Evolutionary conservation across 2,888 invertebrate species (phyloP).

Genomic region (Drosophila subquinaria): DNA sequence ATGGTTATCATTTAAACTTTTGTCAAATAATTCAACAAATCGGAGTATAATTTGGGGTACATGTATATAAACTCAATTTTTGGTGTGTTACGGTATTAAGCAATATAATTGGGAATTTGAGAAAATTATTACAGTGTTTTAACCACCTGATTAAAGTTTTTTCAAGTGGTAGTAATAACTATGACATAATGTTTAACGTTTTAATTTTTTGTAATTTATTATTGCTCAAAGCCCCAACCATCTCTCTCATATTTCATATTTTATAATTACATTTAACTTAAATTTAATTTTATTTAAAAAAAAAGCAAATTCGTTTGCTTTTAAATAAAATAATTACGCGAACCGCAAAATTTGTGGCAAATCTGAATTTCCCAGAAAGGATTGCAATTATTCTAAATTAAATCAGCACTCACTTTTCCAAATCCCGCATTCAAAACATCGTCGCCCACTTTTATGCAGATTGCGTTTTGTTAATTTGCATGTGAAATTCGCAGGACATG

Average conservation of each 20-base stretch:
- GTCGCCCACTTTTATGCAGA: not conserved
- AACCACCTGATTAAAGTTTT: not conserved
- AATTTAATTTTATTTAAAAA: not conserved
- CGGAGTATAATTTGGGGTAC: not conserved
- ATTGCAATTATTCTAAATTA: not conserved
- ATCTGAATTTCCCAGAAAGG: not conserved
- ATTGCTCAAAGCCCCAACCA: not conserved
- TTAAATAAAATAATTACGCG: not conserved
- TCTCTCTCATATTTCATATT: not conserved
- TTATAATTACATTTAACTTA: not conserved
- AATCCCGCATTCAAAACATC: not conserved
- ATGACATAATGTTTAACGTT: not conserved
- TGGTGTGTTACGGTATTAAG: not conserved
- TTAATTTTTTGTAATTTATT: not conserved
- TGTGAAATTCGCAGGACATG: not conserved
- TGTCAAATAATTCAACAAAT: slow-evolving; percentile 1
- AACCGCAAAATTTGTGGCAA: not conserved
- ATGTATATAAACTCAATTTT: not conserved
- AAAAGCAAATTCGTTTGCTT: not conserved
- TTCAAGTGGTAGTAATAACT: not conserved
- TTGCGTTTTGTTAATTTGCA: not conserved
- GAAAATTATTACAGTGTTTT: not conserved
- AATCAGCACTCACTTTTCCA: not conserved
- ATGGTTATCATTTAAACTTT: slow-evolving; percentile 29
- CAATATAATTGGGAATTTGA: not conserved